phyloP scores from a whole-genome alignment of 2,113 vertebrate species.

The Sylvia atricapilla region DNA sequence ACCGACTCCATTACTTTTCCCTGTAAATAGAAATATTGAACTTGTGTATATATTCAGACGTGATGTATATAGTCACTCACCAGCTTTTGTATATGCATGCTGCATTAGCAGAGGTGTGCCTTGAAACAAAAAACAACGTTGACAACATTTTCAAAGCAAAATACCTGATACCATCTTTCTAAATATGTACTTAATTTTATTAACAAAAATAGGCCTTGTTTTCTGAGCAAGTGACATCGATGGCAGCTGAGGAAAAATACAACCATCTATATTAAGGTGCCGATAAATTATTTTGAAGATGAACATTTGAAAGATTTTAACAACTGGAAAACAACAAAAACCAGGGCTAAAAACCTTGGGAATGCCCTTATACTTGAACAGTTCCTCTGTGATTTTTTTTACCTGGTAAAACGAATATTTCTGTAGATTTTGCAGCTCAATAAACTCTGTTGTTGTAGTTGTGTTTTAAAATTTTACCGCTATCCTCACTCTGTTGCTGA shows the following conservation, averaged over 20 bases:
- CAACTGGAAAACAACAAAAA: background rate
- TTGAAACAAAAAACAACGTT: background rate
- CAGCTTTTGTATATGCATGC: constrained; percentile 20
- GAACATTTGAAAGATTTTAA: background rate
- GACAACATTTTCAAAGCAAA: background rate
- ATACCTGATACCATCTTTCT: background rate
- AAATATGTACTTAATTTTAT: background rate
- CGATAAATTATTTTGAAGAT: background rate
- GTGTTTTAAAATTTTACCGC: background rate
- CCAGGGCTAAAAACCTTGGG: background rate
- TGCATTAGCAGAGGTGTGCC: background rate
- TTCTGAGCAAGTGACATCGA: background rate
- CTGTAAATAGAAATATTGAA: constrained; percentile 62
- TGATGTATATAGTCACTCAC: constrained; percentile 1
- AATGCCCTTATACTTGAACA: background rate
- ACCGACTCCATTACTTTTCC: constrained; percentile 31
- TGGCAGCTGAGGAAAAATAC: background rate
- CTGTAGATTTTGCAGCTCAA: background rate
- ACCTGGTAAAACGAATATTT: background rate
- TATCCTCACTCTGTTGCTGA: background rate
- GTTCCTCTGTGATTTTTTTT: background rate
- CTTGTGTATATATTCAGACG: constrained; percentile 1
- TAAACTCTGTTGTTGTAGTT: background rate
- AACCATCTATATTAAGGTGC: background rate
- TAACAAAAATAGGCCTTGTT: background rate